These are phyloP conservation scores for Rhagonycha lutea DNA, from an alignment of 2,888 invertebrate species.

Conservation along the genomic window DNA sequence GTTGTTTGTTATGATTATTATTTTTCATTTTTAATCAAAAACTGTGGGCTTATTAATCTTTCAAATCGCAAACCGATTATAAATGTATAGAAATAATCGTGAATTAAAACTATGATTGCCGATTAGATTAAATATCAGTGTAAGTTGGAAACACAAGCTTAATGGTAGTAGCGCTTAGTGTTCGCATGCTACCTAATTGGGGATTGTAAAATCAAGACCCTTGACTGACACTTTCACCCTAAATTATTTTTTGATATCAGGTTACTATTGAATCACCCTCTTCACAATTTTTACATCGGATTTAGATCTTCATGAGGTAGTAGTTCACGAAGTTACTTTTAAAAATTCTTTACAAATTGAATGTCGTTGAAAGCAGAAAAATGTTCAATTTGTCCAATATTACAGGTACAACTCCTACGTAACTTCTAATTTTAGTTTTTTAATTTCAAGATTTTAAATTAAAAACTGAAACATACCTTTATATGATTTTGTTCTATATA, in stretches of 20 bases:
- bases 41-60: background rate
- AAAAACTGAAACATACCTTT: too few species aligned
- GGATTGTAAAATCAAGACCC: conserved; percentile 53
- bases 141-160: conserved; percentile 31
- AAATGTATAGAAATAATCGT: background rate
- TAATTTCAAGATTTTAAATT: too few species aligned
- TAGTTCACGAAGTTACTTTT: background rate
- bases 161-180: conserved; percentile 34
- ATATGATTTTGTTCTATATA: too few species aligned
- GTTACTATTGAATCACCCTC: conserved; percentile 45
- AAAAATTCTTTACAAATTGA: background rate
- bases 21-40: background rate
- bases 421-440: too few species aligned
- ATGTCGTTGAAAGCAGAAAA: background rate
- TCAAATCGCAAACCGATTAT: too few species aligned
- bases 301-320: background rate
- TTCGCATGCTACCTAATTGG: conserved; percentile 48
- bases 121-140: background rate
- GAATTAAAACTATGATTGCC: background rate
- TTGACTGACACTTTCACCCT: conserved; percentile 45
- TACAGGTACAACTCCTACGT: too few species aligned
- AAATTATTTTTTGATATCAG: conserved; percentile 41
- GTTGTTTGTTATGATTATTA: background rate
- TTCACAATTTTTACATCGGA: conserved; percentile 40
- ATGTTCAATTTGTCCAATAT: too few species aligned